Evolutionary conservation across 2,888 invertebrate genomes (phyloP).

Genomic region (Adelognathus sp.): DNA sequence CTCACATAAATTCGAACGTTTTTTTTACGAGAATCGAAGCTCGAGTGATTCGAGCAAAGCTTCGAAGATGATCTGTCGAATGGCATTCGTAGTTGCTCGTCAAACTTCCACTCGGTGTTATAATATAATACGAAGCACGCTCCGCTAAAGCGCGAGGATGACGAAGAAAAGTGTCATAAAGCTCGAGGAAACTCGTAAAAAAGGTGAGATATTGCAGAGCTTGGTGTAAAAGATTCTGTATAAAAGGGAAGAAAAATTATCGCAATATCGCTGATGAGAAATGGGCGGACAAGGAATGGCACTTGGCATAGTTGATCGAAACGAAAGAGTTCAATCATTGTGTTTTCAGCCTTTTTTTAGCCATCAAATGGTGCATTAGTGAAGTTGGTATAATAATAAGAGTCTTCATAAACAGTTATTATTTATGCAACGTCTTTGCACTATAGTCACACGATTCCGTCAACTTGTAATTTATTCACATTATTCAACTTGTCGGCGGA

Average conservation of each 20-base stretch:
- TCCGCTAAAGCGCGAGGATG: neutral
- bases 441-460: no score
- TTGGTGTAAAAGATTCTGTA: neutral
- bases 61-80: neutral
- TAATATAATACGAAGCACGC: neutral
- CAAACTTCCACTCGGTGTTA: neutral
- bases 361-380: no score
- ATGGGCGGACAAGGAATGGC: no score
- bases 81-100: neutral
- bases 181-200: neutral
- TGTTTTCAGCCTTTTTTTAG: no score
- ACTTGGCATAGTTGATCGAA: no score
- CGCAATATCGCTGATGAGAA: neutral
- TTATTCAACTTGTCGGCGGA: no score
- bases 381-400: no score
- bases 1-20: neutral
- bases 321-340: no score
- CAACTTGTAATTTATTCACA: no score
- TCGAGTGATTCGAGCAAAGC: neutral
- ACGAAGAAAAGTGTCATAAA: conserved; percentile 12
- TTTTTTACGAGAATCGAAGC: neutral
- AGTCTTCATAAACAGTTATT: no score
- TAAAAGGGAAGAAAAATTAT: neutral
- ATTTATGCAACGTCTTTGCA: no score
- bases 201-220: neutral